Percentiles rank a stretch among this genome's conserved stretches.
These are phyloP conservation scores for Lepilemur septentrionalis DNA, from an alignment of 2,797 vertebrate species.

Conservation along the genomic window DNA sequence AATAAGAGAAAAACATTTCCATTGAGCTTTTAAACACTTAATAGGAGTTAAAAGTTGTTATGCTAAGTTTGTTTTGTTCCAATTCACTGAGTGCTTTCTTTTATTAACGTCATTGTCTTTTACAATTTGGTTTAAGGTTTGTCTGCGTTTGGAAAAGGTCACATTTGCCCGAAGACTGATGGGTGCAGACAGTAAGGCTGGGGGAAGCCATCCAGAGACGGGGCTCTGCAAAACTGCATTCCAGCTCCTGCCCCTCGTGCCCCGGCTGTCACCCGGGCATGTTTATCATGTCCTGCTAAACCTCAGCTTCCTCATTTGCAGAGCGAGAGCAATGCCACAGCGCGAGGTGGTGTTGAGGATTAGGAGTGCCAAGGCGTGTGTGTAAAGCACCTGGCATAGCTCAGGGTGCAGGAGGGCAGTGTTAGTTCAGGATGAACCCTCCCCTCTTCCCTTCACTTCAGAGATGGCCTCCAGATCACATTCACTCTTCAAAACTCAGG, in stretches of 20 bases:
- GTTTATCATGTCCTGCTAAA: too few relatives aligned
- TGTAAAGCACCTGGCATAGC: background rate
- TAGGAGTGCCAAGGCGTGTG: rapidly evolving
- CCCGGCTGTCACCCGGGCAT: background rate
- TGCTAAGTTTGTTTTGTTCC: conserved; percentile 41
- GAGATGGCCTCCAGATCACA: background rate
- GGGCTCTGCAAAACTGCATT: background rate
- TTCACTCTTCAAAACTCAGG: background rate
- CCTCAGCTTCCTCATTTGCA: background rate
- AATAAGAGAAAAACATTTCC: conserved; percentile 52
- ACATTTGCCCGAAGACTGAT: background rate
- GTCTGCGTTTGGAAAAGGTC: conserved; percentile 56
- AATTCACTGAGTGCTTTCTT: conserved; percentile 38
- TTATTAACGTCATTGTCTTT: conserved; percentile 38
- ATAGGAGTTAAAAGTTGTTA: conserved; percentile 58
- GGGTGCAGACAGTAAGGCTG: background rate
- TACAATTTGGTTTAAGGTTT: conserved; percentile 34
- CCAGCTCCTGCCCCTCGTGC: background rate
- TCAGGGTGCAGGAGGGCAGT: too few relatives aligned
- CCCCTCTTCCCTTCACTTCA: background rate
- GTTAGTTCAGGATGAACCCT: too few relatives aligned
- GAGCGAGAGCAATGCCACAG: background rate
- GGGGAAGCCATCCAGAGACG: background rate
- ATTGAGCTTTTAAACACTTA: conserved; percentile 34
- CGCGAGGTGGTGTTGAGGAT: background rate